Conservation (phyloP, 2,113 vertebrate species). For the Otis tarda region DNA sequence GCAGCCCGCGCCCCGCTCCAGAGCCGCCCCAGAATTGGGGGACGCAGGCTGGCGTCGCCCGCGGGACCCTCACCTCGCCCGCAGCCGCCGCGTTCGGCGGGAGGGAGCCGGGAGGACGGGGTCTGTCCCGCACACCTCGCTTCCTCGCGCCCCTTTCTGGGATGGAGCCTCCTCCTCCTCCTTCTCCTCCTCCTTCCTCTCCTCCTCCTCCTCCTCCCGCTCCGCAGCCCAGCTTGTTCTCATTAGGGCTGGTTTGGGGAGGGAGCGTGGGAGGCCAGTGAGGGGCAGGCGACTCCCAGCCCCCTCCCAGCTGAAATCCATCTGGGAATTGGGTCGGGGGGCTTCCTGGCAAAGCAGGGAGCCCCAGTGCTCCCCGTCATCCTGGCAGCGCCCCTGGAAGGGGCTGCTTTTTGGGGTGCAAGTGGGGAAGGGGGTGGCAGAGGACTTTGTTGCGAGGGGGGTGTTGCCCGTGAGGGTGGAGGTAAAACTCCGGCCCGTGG, state of each 20-base stretch:
- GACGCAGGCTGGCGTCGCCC: background rate
- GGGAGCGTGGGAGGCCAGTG: constrained; percentile 65
- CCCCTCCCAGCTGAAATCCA: background rate
- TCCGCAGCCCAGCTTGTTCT: constrained; percentile 85
- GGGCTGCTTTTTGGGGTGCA: background rate
- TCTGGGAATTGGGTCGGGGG: background rate
- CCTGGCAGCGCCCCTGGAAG: accelerated
- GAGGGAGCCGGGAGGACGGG: background rate
- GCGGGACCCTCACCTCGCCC: background rate
- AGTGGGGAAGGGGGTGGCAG: background rate
- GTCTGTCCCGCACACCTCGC: background rate
- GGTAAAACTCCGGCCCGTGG: background rate
- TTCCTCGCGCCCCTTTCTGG: background rate
- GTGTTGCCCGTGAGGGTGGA: accelerated
- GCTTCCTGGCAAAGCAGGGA: background rate
- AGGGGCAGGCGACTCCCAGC: constrained; percentile 48
- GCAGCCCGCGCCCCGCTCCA: background rate
- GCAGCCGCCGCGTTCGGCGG: background rate
- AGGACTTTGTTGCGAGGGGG: background rate
- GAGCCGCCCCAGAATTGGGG: background rate
- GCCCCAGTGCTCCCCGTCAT: accelerated
- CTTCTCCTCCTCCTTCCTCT: background rate
- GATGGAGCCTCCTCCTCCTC: constrained; percentile 8
- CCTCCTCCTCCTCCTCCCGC: constrained; percentile 57
- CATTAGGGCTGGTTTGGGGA: constrained; percentile 81